These are phyloP conservation scores for Empis stercorea DNA, from an alignment of 2,888 invertebrate species.

Conservation along the genomic window DNA sequence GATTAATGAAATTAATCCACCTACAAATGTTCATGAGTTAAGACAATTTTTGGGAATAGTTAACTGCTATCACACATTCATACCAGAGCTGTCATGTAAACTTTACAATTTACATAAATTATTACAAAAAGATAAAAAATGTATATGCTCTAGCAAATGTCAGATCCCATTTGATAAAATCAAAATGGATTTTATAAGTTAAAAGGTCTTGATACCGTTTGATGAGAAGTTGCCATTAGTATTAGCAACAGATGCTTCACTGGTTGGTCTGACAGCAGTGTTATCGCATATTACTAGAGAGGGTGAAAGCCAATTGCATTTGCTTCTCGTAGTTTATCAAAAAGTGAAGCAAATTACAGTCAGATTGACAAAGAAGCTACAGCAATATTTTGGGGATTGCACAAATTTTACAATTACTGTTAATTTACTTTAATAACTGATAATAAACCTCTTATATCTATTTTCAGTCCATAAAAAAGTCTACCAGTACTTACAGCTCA, in stretches of 20 bases:
- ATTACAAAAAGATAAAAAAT: constrained; percentile 12
- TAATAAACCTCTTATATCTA: constrained; percentile 8
- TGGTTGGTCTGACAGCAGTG: constrained; percentile 11
- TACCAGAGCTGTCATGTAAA: constrained; percentile 10
- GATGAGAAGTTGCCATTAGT: constrained; percentile 13
- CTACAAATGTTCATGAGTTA: constrained; percentile 14
- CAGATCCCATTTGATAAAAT: constrained; percentile 18
- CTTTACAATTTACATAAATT: constrained; percentile 9
- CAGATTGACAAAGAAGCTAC: constrained; percentile 12
- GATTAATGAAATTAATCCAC: constrained; percentile 16
- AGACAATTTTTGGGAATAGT: constrained; percentile 8
- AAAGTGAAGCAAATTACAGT: constrained; percentile 12
- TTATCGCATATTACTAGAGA: constrained; percentile 11
- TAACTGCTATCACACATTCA: constrained; percentile 12
- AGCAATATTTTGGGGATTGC: constrained; percentile 10
- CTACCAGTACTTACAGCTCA: constrained; percentile 11
- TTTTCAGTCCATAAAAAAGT: constrained; percentile 12
- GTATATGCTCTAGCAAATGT: constrained; percentile 19
- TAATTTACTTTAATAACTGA: constrained; percentile 11
- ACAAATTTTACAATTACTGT: constrained; percentile 10
- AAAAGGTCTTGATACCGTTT: constrained; percentile 14
- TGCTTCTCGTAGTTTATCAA: constrained; percentile 11
- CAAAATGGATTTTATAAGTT: constrained; percentile 17
- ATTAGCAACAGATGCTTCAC: constrained; percentile 16
- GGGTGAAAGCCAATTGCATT: constrained; percentile 11